Percentiles rank a stretch among this genome's conserved stretches.
Conservation (phyloP, 2,888 invertebrate genomes). For the Rhamnusium bicolor region DNA sequence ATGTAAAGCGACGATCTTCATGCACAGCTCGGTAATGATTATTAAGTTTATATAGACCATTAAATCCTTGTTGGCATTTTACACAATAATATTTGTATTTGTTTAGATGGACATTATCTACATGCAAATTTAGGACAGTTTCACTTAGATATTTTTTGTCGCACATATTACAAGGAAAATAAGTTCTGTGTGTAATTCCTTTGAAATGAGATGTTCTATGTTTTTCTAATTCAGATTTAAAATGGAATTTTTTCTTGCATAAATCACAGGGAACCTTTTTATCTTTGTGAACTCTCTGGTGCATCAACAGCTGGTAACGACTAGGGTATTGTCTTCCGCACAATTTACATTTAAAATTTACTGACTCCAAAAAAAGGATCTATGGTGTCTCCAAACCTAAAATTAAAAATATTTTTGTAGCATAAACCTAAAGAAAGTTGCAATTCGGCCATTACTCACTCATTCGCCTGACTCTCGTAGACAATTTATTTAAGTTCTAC, state of each 20-base stretch:
- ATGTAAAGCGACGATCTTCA: constrained; percentile 18
- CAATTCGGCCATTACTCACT: no score
- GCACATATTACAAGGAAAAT: constrained; percentile 11
- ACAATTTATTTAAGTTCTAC: no score
- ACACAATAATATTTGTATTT: constrained; percentile 64
- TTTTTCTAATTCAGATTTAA: not conserved
- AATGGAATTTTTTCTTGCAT: not conserved
- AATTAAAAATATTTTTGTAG: no score
- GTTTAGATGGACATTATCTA: constrained; percentile 68
- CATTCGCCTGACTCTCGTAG: no score
- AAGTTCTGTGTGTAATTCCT: not conserved
- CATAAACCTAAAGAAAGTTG: no score
- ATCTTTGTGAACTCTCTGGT: no score
- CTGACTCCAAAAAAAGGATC: no score
- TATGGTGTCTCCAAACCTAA: no score
- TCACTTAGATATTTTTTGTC: constrained; percentile 27
- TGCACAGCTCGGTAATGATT: constrained; percentile 39
- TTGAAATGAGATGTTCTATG: not conserved
- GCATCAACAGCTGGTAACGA: no score
- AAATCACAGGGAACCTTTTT: not conserved
- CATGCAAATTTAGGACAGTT: constrained; percentile 39
- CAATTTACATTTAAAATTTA: not conserved
- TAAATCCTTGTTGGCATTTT: constrained; percentile 50
- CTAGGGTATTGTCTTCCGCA: no score
- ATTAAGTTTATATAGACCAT: constrained; percentile 37